Conservation (phyloP, 2,797 vertebrate genomes). For the Myioborus melanocephalus region DNA sequence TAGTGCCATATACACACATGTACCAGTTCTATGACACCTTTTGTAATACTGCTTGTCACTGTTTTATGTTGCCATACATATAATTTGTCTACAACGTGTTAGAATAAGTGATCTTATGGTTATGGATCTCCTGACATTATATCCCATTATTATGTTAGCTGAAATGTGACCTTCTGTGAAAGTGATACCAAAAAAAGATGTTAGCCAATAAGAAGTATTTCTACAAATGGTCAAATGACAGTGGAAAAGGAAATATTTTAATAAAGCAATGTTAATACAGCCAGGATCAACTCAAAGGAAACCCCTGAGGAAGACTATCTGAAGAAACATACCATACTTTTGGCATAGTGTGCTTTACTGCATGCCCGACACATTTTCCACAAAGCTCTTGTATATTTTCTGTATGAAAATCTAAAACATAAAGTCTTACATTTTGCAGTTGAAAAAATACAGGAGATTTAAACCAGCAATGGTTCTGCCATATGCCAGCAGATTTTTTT, state of each 20-base stretch:
- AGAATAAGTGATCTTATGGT: background rate
- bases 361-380: conserved; percentile 5
- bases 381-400: conserved; percentile 57
- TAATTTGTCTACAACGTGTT: background rate
- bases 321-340: background rate
- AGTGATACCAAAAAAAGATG: conserved; percentile 6
- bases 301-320: conserved; percentile 23
- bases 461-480: conserved; percentile 32
- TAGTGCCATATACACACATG: background rate
- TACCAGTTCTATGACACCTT: background rate
- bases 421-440: conserved; percentile 26
- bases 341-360: background rate
- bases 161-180: conserved; percentile 25
- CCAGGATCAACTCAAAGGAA: conserved; percentile 5
- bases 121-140: conserved; percentile 48
- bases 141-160: conserved; percentile 18
- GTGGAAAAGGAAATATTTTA: conserved; percentile 52
- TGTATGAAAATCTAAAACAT: conserved; percentile 42
- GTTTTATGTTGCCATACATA: background rate
- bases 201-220: conserved; percentile 20
- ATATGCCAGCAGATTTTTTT: background rate
- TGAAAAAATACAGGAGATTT: conserved; percentile 53
- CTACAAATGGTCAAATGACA: conserved; percentile 24
- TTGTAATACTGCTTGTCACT: background rate
- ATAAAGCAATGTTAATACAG: conserved; percentile 4